Evolutionary conservation across 35 echinoderm and acorn worm species (phyloP), one percentile per base, ranked within the genome.

Genomic region (Lytechinus pictus): DNA sequence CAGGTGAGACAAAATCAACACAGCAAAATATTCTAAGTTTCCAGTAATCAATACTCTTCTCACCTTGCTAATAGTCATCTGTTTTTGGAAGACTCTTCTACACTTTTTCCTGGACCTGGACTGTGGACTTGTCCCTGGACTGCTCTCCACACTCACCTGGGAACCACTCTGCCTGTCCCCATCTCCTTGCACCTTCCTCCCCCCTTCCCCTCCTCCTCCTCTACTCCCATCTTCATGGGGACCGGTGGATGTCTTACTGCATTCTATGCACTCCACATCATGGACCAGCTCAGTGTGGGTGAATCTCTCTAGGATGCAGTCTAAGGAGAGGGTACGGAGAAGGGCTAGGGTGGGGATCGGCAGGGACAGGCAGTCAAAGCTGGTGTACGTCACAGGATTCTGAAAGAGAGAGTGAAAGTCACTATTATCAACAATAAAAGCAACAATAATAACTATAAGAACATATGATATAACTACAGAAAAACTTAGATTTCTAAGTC

Each of bases 41-140:
- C 33, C 33, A 79, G 19, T 79, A 5, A 24, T 79, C 19, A 79
- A 79, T 79, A 95, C 55, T 53, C 54, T 54, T 29, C 44, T 33
- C 94, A 98, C 97, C 96, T 98, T 98, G 86, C 96, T 96, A 92
- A 98, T 95, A 24, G 97, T 98, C 96, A 97, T 97, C 93, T 98
- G 96, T 94, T 98, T 98, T 94, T 94, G 89, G 57, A 95, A 97
- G 94, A 86, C 91, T 90, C 96, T 91, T 87, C 87, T 97, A 52
- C 96, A 96, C 52, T 27, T 94, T 13, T 61, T 95, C 91, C 89
- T 94, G 91, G 54, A 79, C 19, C 66, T 24, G 66, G 66, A 14
- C n/a, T 79, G 66, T 14, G 66, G 66, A 16, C 66, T 79, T 56
- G 55, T 94, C 86, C 94, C 16, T 29, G 88, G 88, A 90, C 88